Conservation (phyloP, 1,140 invertebrate genomes). For the Cydia splendana region DNA sequence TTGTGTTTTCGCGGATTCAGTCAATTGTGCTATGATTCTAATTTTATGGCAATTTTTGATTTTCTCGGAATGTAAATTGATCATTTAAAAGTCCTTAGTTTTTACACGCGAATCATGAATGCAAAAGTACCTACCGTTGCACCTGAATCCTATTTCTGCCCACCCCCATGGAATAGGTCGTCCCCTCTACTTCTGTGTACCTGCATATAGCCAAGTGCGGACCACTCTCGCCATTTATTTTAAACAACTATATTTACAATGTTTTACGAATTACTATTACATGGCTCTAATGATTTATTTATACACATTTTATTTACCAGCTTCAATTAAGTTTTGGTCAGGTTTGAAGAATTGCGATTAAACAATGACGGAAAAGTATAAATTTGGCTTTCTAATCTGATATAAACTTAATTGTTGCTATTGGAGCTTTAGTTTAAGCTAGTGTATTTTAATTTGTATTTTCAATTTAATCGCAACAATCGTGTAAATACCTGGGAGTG, state of each 20-base stretch:
- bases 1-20: neutral
- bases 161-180: neutral
- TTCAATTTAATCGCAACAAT: neutral
- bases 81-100: neutral
- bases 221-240: conserved; percentile 16
- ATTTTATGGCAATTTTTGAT: too few relatives aligned
- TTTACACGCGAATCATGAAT: conserved; percentile 2
- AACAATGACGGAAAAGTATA: neutral
- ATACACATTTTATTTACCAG: conserved; percentile 6
- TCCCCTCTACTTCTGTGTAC: conserved; percentile 26
- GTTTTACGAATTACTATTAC: conserved; percentile 6
- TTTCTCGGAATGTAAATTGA: too few relatives aligned
- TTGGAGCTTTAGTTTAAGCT: neutral
- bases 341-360: neutral
- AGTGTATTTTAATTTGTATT: conserved; percentile 6
- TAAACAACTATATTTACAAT: neutral
- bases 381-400: neutral
- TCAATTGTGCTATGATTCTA: neutral
- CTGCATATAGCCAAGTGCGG: conserved; percentile 20
- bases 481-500: conserved; percentile 7
- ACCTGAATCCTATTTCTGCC: conserved; percentile 35
- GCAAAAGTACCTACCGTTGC: conserved; percentile 26
- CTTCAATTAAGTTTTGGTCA: neutral
- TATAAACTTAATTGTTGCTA: neutral
- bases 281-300: neutral